These are phyloP conservation scores for Forbesichthys papilliferus DNA, from an alignment of 2,113 vertebrate genomes.

Conservation along the genomic window DNA sequence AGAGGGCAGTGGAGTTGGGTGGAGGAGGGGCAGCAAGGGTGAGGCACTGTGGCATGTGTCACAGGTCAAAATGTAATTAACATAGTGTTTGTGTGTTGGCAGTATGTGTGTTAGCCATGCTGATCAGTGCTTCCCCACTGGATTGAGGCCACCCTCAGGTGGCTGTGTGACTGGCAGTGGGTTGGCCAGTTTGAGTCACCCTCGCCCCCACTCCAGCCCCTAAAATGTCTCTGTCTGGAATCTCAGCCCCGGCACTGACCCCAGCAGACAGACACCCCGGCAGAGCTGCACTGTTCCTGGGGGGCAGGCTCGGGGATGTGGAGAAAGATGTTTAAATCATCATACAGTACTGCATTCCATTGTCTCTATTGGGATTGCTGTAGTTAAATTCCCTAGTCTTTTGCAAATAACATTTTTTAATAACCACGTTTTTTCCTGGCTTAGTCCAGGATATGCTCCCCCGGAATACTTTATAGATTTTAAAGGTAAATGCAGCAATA, in stretches of 20 bases:
- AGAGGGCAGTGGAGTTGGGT: slow-evolving; percentile 63
- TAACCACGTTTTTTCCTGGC: no score
- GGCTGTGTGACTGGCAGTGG: slow-evolving; percentile 42
- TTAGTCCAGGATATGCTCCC: no score
- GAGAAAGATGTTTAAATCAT: not conserved
- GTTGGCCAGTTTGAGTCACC: slow-evolving; percentile 64
- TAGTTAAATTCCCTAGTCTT: no score
- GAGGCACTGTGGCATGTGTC: slow-evolving; percentile 48
- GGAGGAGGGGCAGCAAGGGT: slow-evolving; percentile 58
- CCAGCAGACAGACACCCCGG: slow-evolving; percentile 28
- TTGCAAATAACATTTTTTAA: no score
- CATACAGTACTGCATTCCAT: no score
- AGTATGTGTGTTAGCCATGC: slow-evolving; percentile 15
- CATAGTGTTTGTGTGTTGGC: slow-evolving; percentile 46
- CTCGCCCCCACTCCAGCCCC: not conserved
- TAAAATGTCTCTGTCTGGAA: slow-evolving; percentile 60
- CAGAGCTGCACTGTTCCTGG: slow-evolving; percentile 32
- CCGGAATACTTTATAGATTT: no score
- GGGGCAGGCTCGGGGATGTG: slow-evolving; percentile 22
- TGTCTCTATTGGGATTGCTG: no score
- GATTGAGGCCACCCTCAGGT: slow-evolving; percentile 40
- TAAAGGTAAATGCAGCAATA: no score
- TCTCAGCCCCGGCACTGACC: slow-evolving; percentile 51
- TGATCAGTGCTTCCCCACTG: slow-evolving; percentile 22
- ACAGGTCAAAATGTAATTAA: slow-evolving; percentile 59